Evolutionary conservation across 2,797 vertebrate species (phyloP).

Genomic region (Borostomias antarcticus): DNA sequence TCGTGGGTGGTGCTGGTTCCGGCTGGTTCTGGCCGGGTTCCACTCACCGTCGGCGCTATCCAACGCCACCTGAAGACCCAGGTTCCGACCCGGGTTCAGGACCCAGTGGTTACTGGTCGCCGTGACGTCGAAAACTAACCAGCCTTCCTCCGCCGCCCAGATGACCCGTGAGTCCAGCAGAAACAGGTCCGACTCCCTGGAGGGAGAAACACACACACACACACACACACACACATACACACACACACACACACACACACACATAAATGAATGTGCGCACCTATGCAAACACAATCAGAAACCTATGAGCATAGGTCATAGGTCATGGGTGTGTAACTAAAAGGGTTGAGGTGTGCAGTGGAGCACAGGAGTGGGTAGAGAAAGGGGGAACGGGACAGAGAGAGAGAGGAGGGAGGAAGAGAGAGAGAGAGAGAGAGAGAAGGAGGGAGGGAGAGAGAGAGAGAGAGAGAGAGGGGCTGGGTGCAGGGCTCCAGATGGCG

Average conservation of each 20-base stretch:
- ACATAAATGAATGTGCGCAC: neutral
- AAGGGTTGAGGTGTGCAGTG: neutral
- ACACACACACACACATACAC: constrained; percentile 13
- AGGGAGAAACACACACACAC: constrained; percentile 17
- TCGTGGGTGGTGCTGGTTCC: neutral
- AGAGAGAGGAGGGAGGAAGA: constrained; percentile 41
- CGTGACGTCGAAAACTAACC: constrained; percentile 97
- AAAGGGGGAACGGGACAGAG: constrained; percentile 32
- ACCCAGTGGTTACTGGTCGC: constrained; percentile 99
- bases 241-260: neutral
- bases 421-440: constrained; percentile 15
- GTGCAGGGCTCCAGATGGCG: constrained; percentile 71
- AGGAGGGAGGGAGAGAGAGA: constrained; percentile 30
- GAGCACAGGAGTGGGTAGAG: constrained; percentile 5
- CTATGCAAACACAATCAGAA: neutral
- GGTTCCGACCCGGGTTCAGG: constrained; percentile 90
- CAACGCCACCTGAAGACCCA: constrained; percentile 92
- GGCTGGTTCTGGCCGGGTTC: no score
- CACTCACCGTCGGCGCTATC: constrained; percentile 83
- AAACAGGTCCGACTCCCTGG: constrained; percentile 92
- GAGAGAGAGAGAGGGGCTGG: constrained; percentile 12
- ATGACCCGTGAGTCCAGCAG: constrained; percentile 93
- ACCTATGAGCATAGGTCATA: no score
- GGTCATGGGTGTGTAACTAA: no score
- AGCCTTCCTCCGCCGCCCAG: constrained; percentile 96